Evolutionary conservation across 53 echinoderm and acorn worm species (phyloP).

Genomic region (Holothuria scabra): DNA sequence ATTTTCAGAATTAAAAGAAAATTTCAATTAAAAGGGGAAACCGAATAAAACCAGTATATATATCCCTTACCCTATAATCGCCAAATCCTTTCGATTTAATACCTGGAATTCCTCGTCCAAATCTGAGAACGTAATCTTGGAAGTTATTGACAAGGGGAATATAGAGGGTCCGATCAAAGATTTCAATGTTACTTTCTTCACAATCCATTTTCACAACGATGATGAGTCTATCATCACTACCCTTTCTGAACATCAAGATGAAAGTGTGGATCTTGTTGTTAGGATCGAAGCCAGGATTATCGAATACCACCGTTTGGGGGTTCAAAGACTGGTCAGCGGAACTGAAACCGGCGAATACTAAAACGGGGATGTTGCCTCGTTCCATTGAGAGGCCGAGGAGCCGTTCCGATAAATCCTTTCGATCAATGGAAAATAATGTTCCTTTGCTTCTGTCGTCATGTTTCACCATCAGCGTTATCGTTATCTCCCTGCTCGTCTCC

Average conservation of each 20-base stretch:
- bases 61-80: slow-evolving; percentile 81
- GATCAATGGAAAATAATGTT: slow-evolving; percentile 23
- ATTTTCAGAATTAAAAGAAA: no score
- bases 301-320: background rate
- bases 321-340: background rate
- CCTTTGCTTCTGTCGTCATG: slow-evolving; percentile 20
- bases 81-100: slow-evolving; percentile 45
- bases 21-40: no score
- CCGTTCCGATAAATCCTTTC: slow-evolving; percentile 7
- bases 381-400: slow-evolving; percentile 26
- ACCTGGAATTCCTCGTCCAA: slow-evolving; percentile 74
- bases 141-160: slow-evolving; percentile 2
- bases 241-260: background rate
- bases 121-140: slow-evolving; percentile 55
- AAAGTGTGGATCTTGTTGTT: background rate
- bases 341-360: slow-evolving; percentile 21
- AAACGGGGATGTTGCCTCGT: slow-evolving; percentile 22
- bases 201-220: slow-evolving; percentile 12
- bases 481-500: slow-evolving; percentile 1
- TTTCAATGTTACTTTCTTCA: background rate
- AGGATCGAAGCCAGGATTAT: background rate
- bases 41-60: no score
- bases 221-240: background rate
- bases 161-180: background rate
- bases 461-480: slow-evolving; percentile 13